These are phyloP conservation scores for Zenarchopterus dispar DNA, from an alignment of 2,797 vertebrate species.

Conservation along the genomic window DNA sequence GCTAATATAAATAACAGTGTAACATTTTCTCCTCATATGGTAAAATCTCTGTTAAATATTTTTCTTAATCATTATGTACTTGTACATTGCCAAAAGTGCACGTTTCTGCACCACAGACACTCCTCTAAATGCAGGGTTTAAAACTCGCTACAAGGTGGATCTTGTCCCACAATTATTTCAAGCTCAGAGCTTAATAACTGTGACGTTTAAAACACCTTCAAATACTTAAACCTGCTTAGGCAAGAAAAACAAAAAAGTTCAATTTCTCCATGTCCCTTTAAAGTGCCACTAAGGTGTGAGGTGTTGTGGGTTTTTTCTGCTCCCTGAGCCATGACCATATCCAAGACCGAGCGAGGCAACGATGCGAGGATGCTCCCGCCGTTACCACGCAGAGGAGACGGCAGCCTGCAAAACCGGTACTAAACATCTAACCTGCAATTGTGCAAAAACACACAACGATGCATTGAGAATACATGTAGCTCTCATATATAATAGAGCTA, in stretches of 20 bases:
- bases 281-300: constrained; percentile 13
- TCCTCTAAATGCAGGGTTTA: background rate
- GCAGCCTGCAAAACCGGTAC: background rate
- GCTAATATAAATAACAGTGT: background rate
- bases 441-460: background rate
- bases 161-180: no score
- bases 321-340: constrained; percentile 26
- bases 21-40: background rate
- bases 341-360: background rate
- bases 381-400: constrained; percentile 53
- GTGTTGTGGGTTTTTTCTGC: constrained; percentile 39
- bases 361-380: background rate
- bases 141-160: background rate
- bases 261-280: constrained; percentile 32
- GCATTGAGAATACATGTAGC: background rate
- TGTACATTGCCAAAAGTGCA: background rate
- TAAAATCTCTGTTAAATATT: background rate
- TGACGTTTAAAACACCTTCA: background rate
- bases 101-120: background rate
- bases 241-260: background rate
- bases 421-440: constrained; percentile 16
- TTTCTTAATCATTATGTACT: background rate
- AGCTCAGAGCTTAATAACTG: background rate
- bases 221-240: background rate
- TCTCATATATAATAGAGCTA: background rate